Conservation (phyloP, 2,113 vertebrate species). For the Halichoeres trimaculatus region DNA sequence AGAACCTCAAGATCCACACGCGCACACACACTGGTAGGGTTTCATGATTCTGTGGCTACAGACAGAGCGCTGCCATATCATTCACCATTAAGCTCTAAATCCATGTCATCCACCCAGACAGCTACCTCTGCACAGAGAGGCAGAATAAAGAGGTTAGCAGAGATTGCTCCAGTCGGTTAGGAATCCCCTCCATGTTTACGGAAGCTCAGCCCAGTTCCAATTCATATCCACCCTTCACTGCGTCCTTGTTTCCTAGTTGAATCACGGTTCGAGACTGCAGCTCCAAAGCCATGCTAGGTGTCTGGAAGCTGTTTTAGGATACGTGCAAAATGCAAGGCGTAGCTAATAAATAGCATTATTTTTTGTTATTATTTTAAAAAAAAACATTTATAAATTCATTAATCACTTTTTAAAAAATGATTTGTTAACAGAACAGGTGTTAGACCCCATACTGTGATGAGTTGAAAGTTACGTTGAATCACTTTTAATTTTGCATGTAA, state of each 20-base stretch:
- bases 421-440: too few relatives aligned
- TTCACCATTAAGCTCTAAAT: neutral
- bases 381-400: too few relatives aligned
- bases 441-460: too few relatives aligned
- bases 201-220: slow-evolving; percentile 39
- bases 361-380: too few relatives aligned
- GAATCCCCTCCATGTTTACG: slow-evolving; percentile 67
- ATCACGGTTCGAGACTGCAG: slow-evolving; percentile 14
- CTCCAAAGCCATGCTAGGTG: slow-evolving; percentile 62
- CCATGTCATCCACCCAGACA: slow-evolving; percentile 21
- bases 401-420: too few relatives aligned
- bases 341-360: too few relatives aligned
- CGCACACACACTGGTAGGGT: slow-evolving; percentile 93
- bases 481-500: too few relatives aligned
- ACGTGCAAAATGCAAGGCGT: neutral
- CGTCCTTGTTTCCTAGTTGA: slow-evolving; percentile 55
- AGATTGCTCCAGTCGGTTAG: slow-evolving; percentile 42
- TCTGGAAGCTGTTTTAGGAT: slow-evolving; percentile 21
- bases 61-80: neutral
- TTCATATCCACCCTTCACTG: slow-evolving; percentile 17
- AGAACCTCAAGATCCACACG: slow-evolving; percentile 98
- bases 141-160: slow-evolving; percentile 19
- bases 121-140: slow-evolving; percentile 5
- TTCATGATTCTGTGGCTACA: neutral
- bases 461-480: too few relatives aligned